Percentiles rank a stretch among this genome's conserved stretches.
phyloP scores from a whole-genome alignment of 2,888 invertebrate species.

The Latheticus oryzae region DNA sequence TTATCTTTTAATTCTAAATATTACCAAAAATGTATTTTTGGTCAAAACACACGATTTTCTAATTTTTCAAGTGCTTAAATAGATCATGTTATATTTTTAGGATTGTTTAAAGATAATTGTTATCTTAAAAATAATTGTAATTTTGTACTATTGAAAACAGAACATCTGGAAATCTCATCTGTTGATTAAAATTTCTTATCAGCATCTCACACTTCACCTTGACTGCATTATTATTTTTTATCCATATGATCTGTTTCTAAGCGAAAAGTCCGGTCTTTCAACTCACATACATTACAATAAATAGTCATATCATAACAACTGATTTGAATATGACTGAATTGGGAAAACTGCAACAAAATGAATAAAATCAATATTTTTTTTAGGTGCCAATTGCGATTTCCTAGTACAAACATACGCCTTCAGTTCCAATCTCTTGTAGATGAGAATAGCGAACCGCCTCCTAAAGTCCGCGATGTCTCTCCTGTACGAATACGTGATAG shows the following conservation, averaged over 20 bases:
- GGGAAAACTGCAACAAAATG: too few relatives aligned
- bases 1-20: too few relatives aligned
- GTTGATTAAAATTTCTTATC: slow-evolving; percentile 16
- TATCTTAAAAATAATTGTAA: too few relatives aligned
- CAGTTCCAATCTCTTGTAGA: slow-evolving; percentile 93
- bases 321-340: too few relatives aligned
- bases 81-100: too few relatives aligned
- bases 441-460: slow-evolving; percentile 74
- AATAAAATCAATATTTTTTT: too few relatives aligned
- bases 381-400: slow-evolving; percentile 96
- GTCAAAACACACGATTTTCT: too few relatives aligned
- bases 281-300: slow-evolving; percentile 7
- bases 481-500: slow-evolving; percentile 64
- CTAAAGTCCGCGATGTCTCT: slow-evolving; percentile 61
- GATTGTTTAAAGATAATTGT: too few relatives aligned
- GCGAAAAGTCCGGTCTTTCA: slow-evolving; percentile 4
- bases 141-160: too few relatives aligned
- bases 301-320: not conserved
- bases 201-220: slow-evolving; percentile 20
- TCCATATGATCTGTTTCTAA: slow-evolving; percentile 18
- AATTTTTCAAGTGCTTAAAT: too few relatives aligned
- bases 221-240: slow-evolving; percentile 13
- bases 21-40: too few relatives aligned
- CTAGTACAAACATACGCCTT: slow-evolving; percentile 95
- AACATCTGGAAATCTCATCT: too few relatives aligned